Base-by-base conservation (phyloP, 2,113 vertebrate species). In the Salvator merianae region DNA sequence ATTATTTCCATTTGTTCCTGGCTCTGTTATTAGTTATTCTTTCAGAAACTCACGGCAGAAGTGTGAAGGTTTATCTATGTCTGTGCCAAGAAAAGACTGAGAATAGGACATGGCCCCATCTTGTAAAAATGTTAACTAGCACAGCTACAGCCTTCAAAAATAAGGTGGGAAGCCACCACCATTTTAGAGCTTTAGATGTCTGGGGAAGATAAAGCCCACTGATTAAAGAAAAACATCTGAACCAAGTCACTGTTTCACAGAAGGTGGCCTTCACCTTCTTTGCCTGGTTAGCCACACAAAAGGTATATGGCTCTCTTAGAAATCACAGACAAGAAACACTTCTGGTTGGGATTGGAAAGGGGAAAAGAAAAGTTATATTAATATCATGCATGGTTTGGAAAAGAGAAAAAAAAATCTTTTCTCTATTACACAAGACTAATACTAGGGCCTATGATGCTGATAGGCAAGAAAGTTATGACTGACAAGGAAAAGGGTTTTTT, bases 21-120 rank as follows among this genome's bases (percentile, higher is more conserved):
- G 83, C 86, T 92, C 55, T 77, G 47, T 90, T 91, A 91, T 89
- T 91, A 91, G 84, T 86, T 93, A 16, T 85, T 91, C 88, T 80
- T 82, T 86, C 73, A 38, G 77, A 91, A 88, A 84, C n/a, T 80
- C 47, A 68, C 1, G 34, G 12, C 73, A 88, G 71, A 87, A 85
- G 75, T 84, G 82, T 83, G 70, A 62, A 62, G 86, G 43, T 90
- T 89, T 92, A 91, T 83, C 81, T 28, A 55, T 72, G 36, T 80
- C 32, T 76, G 1, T 47, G 84, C 73, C 70, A 85, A 84, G 90
- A 86, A 91, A 66, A 30, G 22, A 88, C 84, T 77, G 40, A 63
- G 71, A 70, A 79, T 36, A 84, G 89, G 62, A 84, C 84, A 65
- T 84, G 74, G 78, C 68, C 83, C 65, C 71, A 72, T 83, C 89